Percentiles rank a stretch among this genome's conserved stretches.
Evolutionary conservation across 1,140 invertebrate genomes (phyloP).

Genomic region (Ceratina japonica): DNA sequence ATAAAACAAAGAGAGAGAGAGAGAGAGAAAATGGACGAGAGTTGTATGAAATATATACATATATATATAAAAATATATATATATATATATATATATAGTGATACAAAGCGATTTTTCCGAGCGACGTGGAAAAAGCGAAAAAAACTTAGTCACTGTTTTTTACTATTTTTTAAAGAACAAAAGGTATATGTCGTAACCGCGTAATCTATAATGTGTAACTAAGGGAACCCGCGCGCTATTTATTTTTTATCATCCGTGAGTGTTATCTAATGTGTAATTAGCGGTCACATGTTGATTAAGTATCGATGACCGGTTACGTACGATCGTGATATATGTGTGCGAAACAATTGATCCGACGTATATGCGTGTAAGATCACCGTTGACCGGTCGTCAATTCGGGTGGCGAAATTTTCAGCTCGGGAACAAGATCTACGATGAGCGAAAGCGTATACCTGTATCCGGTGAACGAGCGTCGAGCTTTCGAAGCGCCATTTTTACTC

Average conservation of each 20-base stretch:
- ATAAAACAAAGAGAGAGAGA: conserved; percentile 37
- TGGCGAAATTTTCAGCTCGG: conserved; percentile 35
- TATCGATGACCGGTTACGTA: conserved; percentile 26
- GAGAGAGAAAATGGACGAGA: conserved; percentile 50
- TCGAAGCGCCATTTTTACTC: conserved; percentile 3
- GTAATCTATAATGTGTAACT: conserved; percentile 71
- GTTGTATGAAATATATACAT: conserved; percentile 29
- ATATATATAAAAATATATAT: conserved; percentile 18
- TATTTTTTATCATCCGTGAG: conserved; percentile 74
- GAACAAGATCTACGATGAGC: conserved; percentile 21
- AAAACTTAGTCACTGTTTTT: conserved; percentile 79
- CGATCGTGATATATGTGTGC: background rate
- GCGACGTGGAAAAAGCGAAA: conserved; percentile 68
- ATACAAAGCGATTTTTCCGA: conserved; percentile 71
- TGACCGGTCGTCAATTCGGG: background rate
- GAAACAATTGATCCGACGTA: background rate
- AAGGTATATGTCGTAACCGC: conserved; percentile 69
- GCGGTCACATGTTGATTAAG: conserved; percentile 20
- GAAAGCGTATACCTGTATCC: background rate
- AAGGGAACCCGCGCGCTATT: conserved; percentile 76
- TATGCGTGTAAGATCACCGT: background rate
- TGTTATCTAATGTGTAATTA: conserved; percentile 55
- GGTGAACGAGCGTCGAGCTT: conserved; percentile 10
- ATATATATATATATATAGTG: conserved; percentile 57
- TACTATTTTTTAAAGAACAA: conserved; percentile 76